A percentile compares a stretch with the other conserved stretches of the same genome.
phyloP scores from a whole-genome alignment of 2,888 invertebrate genomes.

The Malacosoma neustria region DNA sequence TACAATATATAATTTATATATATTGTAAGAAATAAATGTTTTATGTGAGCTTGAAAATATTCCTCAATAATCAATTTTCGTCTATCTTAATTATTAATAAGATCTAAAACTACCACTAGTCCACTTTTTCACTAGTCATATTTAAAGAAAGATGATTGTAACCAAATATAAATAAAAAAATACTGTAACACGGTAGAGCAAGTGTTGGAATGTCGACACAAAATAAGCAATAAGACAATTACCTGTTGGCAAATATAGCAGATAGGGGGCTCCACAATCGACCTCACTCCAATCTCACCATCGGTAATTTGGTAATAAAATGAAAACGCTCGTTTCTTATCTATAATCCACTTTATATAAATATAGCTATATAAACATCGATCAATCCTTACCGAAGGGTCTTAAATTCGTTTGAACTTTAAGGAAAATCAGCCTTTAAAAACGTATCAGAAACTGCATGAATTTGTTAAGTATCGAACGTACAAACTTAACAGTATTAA shows the following conservation, averaged over 20 bases:
- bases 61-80: too few relatives aligned
- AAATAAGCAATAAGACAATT: conserved; percentile 56
- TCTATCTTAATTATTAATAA: too few relatives aligned
- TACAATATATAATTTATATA: too few relatives aligned
- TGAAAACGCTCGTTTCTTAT: conserved; percentile 69
- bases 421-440: conserved; percentile 28
- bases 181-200: conserved; percentile 22
- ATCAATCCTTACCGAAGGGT: conserved; percentile 20
- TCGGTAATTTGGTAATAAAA: conserved; percentile 77
- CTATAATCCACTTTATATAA: conserved; percentile 67
- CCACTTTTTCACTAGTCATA: too few relatives aligned
- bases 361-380: conserved; percentile 65
- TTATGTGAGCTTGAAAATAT: too few relatives aligned
- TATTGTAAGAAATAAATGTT: too few relatives aligned
- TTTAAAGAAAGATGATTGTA: too few relatives aligned
- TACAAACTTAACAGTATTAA: conserved; percentile 6
- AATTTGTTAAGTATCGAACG: conserved; percentile 1
- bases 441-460: conserved; percentile 8
- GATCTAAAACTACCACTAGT: too few relatives aligned
- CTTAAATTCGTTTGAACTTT: conserved; percentile 20
- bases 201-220: conserved; percentile 47
- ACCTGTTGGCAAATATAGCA: conserved; percentile 63
- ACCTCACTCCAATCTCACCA: conserved; percentile 49
- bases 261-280: conserved; percentile 56
- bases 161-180: too few relatives aligned